Percentiles rank a stretch among this genome's conserved stretches.
phyloP scores from a whole-genome alignment of 2,113 vertebrate genomes.

The Octodon degus region DNA sequence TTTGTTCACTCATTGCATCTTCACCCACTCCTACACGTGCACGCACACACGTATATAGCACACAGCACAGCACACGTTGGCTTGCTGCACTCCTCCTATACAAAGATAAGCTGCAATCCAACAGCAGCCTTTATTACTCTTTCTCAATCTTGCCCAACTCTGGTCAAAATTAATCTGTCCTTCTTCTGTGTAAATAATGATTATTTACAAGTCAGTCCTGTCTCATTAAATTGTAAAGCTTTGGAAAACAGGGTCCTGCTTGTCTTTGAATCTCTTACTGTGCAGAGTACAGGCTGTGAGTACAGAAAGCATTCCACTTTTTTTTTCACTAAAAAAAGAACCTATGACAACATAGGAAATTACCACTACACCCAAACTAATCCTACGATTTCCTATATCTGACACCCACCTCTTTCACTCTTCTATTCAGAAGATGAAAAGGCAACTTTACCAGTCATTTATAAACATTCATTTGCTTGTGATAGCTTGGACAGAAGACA shows the following conservation, averaged over 20 bases:
- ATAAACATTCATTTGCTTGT: slow-evolving; percentile 17
- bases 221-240: background rate
- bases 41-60: fast-evolving
- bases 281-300: background rate
- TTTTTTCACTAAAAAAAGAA: background rate
- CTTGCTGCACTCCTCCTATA: background rate
- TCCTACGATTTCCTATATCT: background rate
- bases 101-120: background rate
- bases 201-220: background rate
- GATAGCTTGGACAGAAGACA: background rate
- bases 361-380: background rate
- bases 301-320: background rate
- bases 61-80: background rate
- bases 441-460: background rate
- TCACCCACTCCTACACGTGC: background rate
- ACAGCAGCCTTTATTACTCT: background rate
- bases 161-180: background rate
- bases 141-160: background rate
- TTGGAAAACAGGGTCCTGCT: background rate
- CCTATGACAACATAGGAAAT: background rate
- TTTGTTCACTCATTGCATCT: background rate
- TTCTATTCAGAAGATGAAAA: background rate
- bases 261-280: background rate
- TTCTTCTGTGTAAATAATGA: background rate
- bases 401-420: background rate